Conservation (phyloP, 1,140 invertebrate species). For the Rhopalosiphum padi region DNA sequence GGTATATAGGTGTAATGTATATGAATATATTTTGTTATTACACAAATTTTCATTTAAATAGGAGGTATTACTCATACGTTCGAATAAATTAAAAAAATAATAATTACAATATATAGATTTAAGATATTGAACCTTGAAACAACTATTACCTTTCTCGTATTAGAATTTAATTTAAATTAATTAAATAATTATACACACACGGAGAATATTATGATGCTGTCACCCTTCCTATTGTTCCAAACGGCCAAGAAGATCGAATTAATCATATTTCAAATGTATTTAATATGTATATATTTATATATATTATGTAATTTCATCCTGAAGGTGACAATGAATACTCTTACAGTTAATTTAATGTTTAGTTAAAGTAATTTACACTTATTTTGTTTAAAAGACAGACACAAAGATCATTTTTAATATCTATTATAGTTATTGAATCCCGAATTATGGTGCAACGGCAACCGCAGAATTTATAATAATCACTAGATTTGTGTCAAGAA, state of each 20-base stretch:
- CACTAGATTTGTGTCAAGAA: background rate
- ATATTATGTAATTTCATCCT: background rate
- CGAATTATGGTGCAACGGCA: background rate
- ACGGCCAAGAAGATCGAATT: background rate
- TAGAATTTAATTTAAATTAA: background rate
- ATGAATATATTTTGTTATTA: background rate
- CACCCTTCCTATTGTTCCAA: background rate
- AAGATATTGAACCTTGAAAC: constrained; percentile 8
- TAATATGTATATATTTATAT: background rate
- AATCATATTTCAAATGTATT: background rate
- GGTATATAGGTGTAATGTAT: background rate
- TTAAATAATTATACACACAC: background rate
- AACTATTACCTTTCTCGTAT: background rate
- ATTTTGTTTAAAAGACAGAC: background rate
- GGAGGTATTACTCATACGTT: background rate
- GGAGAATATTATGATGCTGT: background rate
- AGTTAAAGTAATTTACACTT: background rate
- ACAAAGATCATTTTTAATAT: background rate
- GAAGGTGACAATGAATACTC: background rate
- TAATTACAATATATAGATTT: constrained; percentile 23
- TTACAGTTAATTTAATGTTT: background rate
- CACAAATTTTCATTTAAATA: background rate
- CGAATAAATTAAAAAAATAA: constrained; percentile 9
- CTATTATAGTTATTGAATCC: background rate
- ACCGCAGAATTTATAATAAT: background rate